phyloP scores from a whole-genome alignment of 2,797 vertebrate genomes.

The Chelmon rostratus region DNA sequence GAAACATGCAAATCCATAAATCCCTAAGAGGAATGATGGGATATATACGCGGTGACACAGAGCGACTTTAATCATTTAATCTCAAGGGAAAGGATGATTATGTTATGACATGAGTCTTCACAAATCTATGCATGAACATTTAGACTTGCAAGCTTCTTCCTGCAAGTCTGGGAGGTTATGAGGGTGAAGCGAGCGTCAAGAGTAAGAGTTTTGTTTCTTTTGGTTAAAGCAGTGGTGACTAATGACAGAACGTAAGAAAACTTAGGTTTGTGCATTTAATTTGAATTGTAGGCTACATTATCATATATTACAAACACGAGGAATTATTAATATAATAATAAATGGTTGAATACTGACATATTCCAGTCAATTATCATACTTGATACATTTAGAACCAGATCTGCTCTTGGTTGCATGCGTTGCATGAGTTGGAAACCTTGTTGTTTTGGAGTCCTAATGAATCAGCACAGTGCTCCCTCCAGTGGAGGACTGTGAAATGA shows the following conservation, averaged over 20 bases:
- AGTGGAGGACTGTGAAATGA: conserved; percentile 53
- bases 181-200: neutral
- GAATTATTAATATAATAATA: too few relatives aligned
- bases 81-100: conserved; percentile 52
- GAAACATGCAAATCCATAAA: conserved; percentile 75
- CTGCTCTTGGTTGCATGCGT: neutral
- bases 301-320: neutral
- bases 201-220: neutral
- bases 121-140: conserved; percentile 39
- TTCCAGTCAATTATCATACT: neutral
- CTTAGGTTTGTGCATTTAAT: neutral
- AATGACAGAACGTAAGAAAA: neutral
- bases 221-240: neutral
- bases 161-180: neutral
- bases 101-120: conserved; percentile 49
- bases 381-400: neutral
- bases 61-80: conserved; percentile 66
- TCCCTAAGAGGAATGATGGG: conserved; percentile 59
- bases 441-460: conserved; percentile 16
- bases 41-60: conserved; percentile 29
- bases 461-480: conserved; percentile 58
- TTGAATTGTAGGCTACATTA: neutral
- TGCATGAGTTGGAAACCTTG: neutral
- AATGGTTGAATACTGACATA: neutral
- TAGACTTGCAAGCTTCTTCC: conserved; percentile 12